A percentile compares a stretch with the other conserved stretches of the same genome.
phyloP scores from a whole-genome alignment of 2,113 vertebrate species.

The Thalassarche chlororhynchos region DNA sequence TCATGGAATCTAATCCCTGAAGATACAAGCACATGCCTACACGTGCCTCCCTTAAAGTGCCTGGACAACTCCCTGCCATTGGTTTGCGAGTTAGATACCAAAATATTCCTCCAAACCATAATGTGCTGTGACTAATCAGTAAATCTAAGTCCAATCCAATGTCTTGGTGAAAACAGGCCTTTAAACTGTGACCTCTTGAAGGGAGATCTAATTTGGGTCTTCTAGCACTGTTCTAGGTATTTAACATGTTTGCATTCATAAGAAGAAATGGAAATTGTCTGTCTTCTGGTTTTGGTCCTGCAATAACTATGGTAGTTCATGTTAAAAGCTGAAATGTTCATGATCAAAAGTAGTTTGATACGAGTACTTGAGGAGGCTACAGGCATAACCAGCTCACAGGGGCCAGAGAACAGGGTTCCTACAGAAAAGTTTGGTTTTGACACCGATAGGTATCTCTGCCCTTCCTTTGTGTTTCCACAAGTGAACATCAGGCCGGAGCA shows the following conservation, averaged over 20 bases:
- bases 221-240: neutral
- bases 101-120: neutral
- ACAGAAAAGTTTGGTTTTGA: neutral
- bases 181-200: neutral
- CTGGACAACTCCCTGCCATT: neutral
- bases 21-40: neutral
- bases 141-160: neutral
- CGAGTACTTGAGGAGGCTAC: neutral
- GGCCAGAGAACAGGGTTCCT: neutral
- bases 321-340: neutral
- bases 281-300: neutral
- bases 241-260: neutral
- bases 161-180: neutral
- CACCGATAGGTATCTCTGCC: neutral
- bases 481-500: neutral
- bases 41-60: neutral
- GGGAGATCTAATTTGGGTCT: neutral
- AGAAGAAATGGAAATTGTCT: neutral
- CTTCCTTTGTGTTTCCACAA: neutral
- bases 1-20: neutral
- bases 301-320: neutral
- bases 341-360: neutral
- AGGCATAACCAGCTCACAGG: neutral
- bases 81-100: neutral
- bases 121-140: neutral